Percentiles rank a stretch among this genome's conserved stretches.
These are phyloP conservation scores for Artibeus jamaicensis DNA, from an alignment of 2,797 vertebrate species.

Conservation along the genomic window DNA sequence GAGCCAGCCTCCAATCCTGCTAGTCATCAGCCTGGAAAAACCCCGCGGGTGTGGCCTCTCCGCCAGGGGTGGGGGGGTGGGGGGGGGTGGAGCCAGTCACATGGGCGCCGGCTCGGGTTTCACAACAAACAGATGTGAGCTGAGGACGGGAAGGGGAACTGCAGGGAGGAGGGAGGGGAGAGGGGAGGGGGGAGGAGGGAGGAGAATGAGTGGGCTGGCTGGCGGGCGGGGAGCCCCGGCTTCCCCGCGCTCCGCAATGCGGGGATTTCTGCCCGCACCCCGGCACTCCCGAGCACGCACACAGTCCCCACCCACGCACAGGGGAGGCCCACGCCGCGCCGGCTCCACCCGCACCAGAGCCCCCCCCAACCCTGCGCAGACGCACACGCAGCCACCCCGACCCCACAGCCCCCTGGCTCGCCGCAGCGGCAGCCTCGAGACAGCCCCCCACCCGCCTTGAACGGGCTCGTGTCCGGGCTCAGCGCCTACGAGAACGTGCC, in stretches of 20 bases:
- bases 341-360: fast-evolving
- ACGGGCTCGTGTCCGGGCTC: neutral
- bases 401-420: neutral
- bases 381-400: neutral
- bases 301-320: neutral
- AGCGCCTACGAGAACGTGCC: neutral
- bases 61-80: neutral
- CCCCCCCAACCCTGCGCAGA: neutral
- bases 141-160: slow-evolving; percentile 43
- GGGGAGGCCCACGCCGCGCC: neutral
- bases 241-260: slow-evolving; percentile 81
- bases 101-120: slow-evolving; percentile 89
- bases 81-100: slow-evolving; percentile 85
- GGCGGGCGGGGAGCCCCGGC: slow-evolving; percentile 73
- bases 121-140: slow-evolving; percentile 97
- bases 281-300: neutral
- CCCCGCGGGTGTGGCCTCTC: slow-evolving; percentile 64
- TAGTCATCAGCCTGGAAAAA: slow-evolving; percentile 81
- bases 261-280: slow-evolving; percentile 74
- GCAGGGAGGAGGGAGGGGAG: neutral
- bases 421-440: neutral
- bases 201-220: neutral
- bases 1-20: slow-evolving; percentile 70
- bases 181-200: neutral
- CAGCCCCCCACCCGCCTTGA: neutral